Percentiles rank a stretch among this genome's conserved stretches.
phyloP scores from a whole-genome alignment of 2,888 invertebrate species.

The Pristionchus japonicus region DNA sequence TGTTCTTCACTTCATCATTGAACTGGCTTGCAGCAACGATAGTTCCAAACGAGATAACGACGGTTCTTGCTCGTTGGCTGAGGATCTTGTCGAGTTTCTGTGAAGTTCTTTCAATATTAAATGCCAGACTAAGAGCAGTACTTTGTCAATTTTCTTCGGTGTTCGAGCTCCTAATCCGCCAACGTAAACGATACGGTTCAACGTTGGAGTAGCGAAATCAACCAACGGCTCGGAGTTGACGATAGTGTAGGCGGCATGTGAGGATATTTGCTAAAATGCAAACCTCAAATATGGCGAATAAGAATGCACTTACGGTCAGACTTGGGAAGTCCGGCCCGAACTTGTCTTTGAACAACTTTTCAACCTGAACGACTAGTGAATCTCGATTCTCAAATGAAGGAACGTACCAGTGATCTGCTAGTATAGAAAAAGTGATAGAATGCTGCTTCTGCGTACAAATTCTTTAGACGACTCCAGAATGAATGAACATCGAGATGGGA shows the following conservation, averaged over 20 bases:
- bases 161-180: not conserved
- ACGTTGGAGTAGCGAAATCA: not conserved
- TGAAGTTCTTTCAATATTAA: not conserved
- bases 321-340: not conserved
- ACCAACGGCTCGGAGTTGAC: not conserved
- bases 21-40: not conserved
- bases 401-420: not conserved
- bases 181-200: not conserved
- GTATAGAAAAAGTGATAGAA: not conserved
- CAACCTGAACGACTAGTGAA: not conserved
- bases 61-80: not conserved
- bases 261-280: not conserved
- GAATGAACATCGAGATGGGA: constrained; percentile 20
- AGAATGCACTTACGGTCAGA: not conserved
- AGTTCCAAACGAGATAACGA: not conserved
- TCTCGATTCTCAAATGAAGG: not conserved
- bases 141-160: not conserved
- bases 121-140: not conserved
- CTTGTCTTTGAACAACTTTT: not conserved
- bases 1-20: not conserved
- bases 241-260: not conserved
- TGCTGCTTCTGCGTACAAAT: not conserved
- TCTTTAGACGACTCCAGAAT: not conserved
- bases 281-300: not conserved
- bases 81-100: not conserved